phyloP scores from a whole-genome alignment of 2,888 invertebrate species.

The Nomada lathburiana region DNA sequence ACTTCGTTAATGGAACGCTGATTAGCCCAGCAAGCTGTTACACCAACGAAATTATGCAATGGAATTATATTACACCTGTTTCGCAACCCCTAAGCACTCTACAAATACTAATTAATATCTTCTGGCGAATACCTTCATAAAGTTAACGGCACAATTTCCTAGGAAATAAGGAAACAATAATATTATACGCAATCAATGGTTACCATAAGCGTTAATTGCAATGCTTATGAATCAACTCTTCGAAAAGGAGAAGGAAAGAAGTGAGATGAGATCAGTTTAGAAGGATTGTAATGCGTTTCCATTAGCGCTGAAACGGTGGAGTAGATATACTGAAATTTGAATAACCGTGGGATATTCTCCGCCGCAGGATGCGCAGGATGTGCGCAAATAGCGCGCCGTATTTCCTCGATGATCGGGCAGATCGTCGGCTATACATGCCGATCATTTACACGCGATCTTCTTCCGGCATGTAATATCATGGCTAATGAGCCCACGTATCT shows the following conservation, averaged over 20 bases:
- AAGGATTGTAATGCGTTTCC: not conserved
- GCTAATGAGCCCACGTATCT: slow-evolving; percentile 71
- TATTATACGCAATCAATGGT: too few species aligned
- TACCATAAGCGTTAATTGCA: not conserved
- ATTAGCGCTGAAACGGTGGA: not conserved
- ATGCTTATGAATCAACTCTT: not conserved
- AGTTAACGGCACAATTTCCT: too few species aligned
- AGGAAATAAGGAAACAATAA: too few species aligned
- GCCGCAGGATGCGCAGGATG: not conserved
- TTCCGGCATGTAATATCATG: slow-evolving; percentile 71
- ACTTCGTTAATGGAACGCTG: not conserved
- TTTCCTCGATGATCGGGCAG: slow-evolving; percentile 61
- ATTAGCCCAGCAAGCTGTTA: not conserved
- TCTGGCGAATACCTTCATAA: too few species aligned
- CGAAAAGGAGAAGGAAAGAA: not conserved
- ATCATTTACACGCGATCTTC: slow-evolving; percentile 74
- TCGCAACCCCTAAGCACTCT: too few species aligned
- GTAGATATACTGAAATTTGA: not conserved
- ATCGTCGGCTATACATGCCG: slow-evolving; percentile 58
- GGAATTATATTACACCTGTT: too few species aligned
- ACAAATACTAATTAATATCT: too few species aligned
- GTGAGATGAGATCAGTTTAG: not conserved
- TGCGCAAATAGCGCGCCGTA: slow-evolving; percentile 17
- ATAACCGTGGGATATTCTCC: slow-evolving; percentile 4
- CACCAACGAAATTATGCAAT: not conserved